Evolutionary conservation across 2,113 vertebrate genomes (phyloP).

Genomic region (Nothocercus nigrocapillus): DNA sequence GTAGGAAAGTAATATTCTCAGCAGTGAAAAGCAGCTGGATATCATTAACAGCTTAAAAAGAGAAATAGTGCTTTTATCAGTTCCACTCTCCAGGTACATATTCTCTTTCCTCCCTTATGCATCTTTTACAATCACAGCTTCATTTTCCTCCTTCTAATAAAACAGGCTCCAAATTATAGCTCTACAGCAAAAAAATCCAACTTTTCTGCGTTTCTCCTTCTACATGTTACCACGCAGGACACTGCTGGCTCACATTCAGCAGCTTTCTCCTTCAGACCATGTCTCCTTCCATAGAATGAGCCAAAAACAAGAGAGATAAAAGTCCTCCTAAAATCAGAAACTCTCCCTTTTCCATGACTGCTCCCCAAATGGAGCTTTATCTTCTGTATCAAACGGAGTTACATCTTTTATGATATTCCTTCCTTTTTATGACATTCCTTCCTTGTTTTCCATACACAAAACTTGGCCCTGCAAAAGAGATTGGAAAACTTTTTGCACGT

Average conservation of each 20-base stretch:
- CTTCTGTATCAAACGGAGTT: neutral
- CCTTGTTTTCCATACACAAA: neutral
- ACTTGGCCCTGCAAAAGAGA: neutral
- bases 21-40: constrained; percentile 20
- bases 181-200: neutral
- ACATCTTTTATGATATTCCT: no score
- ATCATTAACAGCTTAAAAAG: constrained; percentile 1
- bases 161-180: neutral
- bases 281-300: neutral
- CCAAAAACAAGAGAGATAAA: neutral
- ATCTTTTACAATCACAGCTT: neutral
- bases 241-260: neutral
- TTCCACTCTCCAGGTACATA: neutral
- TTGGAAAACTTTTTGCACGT: neutral
- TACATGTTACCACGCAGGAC: neutral
- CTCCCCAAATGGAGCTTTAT: neutral
- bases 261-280: neutral
- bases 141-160: neutral
- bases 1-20: constrained; percentile 27
- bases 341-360: neutral
- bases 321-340: neutral
- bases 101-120: neutral
- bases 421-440: neutral
- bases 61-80: neutral
- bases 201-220: neutral